Percentiles rank a stretch among this genome's conserved stretches.
These are phyloP conservation scores for Drosophila miranda DNA, from an alignment of 1,140 invertebrate species.

Conservation along the genomic window DNA sequence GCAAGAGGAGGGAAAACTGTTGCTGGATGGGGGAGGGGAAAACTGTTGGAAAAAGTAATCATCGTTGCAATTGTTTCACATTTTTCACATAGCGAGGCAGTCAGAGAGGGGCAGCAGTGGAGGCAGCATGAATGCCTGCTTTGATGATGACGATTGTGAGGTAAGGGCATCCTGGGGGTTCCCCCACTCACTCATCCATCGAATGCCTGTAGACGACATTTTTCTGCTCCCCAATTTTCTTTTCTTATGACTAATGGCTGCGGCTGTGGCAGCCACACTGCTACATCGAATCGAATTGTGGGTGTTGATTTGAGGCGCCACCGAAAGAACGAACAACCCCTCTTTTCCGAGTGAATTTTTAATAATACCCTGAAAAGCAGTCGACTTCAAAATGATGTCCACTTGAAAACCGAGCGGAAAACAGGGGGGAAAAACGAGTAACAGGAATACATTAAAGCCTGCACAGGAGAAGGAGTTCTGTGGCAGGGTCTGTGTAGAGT, in stretches of 20 bases:
- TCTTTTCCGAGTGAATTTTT: conserved; percentile 16
- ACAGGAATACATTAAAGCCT: conserved; percentile 37
- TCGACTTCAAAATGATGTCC: conserved; percentile 45
- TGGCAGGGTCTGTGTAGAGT: conserved; percentile 21
- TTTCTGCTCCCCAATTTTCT: conserved; percentile 38
- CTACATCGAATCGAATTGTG: conserved; percentile 54
- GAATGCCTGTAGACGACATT: conserved; percentile 73
- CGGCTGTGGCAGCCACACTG: not conserved
- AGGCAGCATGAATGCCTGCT: conserved; percentile 68
- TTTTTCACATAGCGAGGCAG: conserved; percentile 59
- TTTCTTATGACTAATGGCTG: conserved; percentile 60
- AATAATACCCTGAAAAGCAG: conserved; percentile 44
- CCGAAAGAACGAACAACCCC: conserved; percentile 2
- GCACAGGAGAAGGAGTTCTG: conserved; percentile 4
- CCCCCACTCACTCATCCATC: conserved; percentile 26
- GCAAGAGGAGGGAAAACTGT: conserved; percentile 20
- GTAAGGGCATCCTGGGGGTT: conserved; percentile 7
- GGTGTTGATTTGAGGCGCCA: conserved; percentile 40
- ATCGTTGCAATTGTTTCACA: conserved; percentile 80
- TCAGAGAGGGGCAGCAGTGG: conserved; percentile 1
- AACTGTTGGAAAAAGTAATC: conserved; percentile 73
- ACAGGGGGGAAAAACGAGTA: conserved; percentile 17
- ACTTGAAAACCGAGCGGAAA: conserved; percentile 25
- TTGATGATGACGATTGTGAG: conserved; percentile 62
- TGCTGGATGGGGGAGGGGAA: not conserved